These are phyloP conservation scores for Acrocyrtus sp. DNA, from an alignment of 2,888 invertebrate genomes.

Conservation along the genomic window DNA sequence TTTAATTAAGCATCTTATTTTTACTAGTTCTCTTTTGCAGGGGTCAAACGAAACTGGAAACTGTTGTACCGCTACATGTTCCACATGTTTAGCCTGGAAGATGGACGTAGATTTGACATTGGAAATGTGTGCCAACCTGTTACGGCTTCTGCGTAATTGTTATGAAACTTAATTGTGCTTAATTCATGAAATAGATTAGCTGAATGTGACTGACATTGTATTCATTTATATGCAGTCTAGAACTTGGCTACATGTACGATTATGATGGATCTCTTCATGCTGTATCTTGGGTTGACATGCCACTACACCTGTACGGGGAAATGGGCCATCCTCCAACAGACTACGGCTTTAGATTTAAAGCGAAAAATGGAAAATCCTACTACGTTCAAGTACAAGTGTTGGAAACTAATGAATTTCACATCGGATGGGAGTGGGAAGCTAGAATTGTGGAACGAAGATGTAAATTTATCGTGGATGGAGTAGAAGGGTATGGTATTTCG, in stretches of 20 bases:
- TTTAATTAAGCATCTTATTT: constrained; percentile 6
- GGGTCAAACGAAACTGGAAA: constrained; percentile 78
- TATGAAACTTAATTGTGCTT: background rate
- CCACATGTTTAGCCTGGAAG: constrained; percentile 79
- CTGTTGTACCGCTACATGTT: constrained; percentile 82
- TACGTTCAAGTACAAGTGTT: constrained; percentile 69
- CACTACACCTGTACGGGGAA: constrained; percentile 74
- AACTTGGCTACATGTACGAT: constrained; percentile 74
- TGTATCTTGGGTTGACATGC: constrained; percentile 71
- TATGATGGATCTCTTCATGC: constrained; percentile 70
- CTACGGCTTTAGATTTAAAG: constrained; percentile 73
- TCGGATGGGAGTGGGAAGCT: constrained; percentile 72
- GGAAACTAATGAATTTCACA: constrained; percentile 71
- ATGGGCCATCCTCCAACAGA: constrained; percentile 71
- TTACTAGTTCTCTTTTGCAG: constrained; percentile 66
- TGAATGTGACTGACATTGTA: background rate
- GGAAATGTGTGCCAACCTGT: constrained; percentile 82
- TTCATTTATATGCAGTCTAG: constrained; percentile 69
- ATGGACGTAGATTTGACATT: constrained; percentile 76
- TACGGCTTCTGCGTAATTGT: constrained; percentile 72
- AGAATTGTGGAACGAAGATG: constrained; percentile 73
- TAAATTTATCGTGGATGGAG: constrained; percentile 72
- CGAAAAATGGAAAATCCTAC: constrained; percentile 70
- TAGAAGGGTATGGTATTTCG: constrained; percentile 74
- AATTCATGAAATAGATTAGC: background rate